Base-by-base conservation (phyloP, 2,113 vertebrate species). In the Xiphias gladius region DNA sequence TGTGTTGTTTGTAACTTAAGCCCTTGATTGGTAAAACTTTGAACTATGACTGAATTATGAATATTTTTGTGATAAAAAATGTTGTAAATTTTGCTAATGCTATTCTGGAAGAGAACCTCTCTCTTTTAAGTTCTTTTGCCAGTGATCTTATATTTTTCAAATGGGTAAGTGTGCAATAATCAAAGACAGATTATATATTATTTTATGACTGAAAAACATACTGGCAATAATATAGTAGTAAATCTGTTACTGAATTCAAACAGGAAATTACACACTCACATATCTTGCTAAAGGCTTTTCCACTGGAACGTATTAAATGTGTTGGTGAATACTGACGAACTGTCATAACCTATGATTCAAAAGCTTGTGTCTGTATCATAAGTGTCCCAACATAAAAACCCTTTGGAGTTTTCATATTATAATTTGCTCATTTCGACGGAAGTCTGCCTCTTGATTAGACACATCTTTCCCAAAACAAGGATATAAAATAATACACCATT, bases 1-100 rank as follows among this genome's bases (percentile, higher is more conserved):
- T 83, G 77, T 88, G 73, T 72, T 20, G 28, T 79, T 9, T 41
- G 30, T 59, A 81, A 83, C 70, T 73, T 50, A 76, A 88, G 84
- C 82, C 82, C 84, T 88, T 87, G 20, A 74, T 46, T 63, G 20
- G 17, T 69, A 30, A 65, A 54, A 86, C 24, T 12, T 1, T 19
- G 50, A 82, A 76, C 39, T 35, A 39, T 65, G 5, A 67, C 16
- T 22, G 5, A 54, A 9, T 50, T 12, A 52, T 26, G 17, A 55
- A 66, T 68, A 26, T 11, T 43, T 37, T 43, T 10, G 3, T 20
- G 8, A 16, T 19, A 11, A 17, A 20, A 69, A 66, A 10, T 69
- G 55, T 43, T 61, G 26, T 9, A 14, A 24, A 52, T 41, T 7
- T 43, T 52, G 22, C 2, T 14, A 59, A 63, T 83, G 26, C 26